A percentile compares a stretch with the other conserved stretches of the same genome.
Conservation (phyloP, 2,888 invertebrate genomes). For the Parnassius glacialis region DNA sequence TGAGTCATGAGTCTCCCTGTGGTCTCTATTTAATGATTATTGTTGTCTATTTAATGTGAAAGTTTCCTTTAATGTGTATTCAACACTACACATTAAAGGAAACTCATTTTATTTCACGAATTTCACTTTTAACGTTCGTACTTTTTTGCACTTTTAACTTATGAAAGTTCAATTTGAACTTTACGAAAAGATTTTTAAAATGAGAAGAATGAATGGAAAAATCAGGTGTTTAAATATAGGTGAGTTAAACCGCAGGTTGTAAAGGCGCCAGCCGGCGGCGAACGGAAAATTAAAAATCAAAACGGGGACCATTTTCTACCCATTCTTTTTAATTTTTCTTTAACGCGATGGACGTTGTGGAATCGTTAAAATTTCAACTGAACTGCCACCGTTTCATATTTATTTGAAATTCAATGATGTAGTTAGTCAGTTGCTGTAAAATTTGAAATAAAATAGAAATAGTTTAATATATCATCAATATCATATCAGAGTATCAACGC, state of each 20-base stretch:
- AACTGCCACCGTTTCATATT: conserved; percentile 51
- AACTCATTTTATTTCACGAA: no score
- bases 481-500: no score
- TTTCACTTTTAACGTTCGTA: no score
- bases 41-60: no score
- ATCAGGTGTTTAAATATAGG: conserved; percentile 26
- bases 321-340: conserved; percentile 74
- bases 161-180: no score
- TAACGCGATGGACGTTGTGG: conserved; percentile 52
- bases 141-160: no score
- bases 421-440: conserved; percentile 45
- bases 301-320: conserved; percentile 58
- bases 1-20: no score
- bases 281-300: conserved; percentile 78
- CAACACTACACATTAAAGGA: no score
- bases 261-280: conserved; percentile 52
- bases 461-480: no score
- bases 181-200: neutral
- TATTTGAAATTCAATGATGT: conserved; percentile 57
- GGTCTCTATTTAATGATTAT: no score
- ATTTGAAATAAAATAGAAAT: conserved; percentile 37
- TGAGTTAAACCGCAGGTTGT: conserved; percentile 24
- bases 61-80: no score
- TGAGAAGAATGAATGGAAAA: conserved; percentile 14
- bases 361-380: conserved; percentile 72